A percentile compares a stretch with the other conserved stretches of the same genome.
phyloP scores from a whole-genome alignment of 2,888 invertebrate species.

The Mesochorus sp. region DNA sequence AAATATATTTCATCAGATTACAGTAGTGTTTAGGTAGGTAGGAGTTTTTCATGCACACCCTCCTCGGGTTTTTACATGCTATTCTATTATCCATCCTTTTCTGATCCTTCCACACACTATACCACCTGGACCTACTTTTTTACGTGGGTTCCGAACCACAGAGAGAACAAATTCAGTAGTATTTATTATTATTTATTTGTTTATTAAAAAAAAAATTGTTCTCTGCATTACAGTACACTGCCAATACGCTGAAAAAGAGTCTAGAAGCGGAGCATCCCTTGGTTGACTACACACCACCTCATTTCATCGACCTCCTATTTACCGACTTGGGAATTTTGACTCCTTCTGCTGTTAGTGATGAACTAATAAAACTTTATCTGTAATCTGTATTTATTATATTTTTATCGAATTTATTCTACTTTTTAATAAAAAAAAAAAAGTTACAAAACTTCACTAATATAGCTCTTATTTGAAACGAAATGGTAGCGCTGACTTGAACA shows the following conservation, averaged over 20 bases:
- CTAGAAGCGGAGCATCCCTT: constrained; percentile 90
- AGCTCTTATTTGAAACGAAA: not conserved
- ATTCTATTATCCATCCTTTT: too few species aligned
- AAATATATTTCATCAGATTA: not conserved
- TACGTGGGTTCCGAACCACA: too few species aligned
- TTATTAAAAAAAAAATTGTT: too few species aligned
- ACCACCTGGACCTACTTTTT: too few species aligned
- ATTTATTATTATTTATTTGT: too few species aligned
- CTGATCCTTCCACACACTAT: too few species aligned
- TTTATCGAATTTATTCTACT: constrained; percentile 17
- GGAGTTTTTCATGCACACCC: constrained; percentile 55
- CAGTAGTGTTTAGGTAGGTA: not conserved
- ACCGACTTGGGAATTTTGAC: constrained; percentile 98
- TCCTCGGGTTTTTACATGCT: constrained; percentile 42
- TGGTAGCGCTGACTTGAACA: not conserved
- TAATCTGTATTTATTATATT: constrained; percentile 81
- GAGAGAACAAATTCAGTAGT: too few species aligned
- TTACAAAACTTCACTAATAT: not conserved
- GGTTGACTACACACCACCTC: constrained; percentile 98
- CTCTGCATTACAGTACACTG: constrained; percentile 83
- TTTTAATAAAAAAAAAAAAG: constrained; percentile 12
- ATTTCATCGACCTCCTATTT: constrained; percentile 94
- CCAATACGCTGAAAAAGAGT: constrained; percentile 82
- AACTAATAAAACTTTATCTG: constrained; percentile 97
- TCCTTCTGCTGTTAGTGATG: constrained; percentile 98